These are phyloP conservation scores for Eulemur rufifrons DNA, from an alignment of 2,113 vertebrate genomes.

Conservation along the genomic window DNA sequence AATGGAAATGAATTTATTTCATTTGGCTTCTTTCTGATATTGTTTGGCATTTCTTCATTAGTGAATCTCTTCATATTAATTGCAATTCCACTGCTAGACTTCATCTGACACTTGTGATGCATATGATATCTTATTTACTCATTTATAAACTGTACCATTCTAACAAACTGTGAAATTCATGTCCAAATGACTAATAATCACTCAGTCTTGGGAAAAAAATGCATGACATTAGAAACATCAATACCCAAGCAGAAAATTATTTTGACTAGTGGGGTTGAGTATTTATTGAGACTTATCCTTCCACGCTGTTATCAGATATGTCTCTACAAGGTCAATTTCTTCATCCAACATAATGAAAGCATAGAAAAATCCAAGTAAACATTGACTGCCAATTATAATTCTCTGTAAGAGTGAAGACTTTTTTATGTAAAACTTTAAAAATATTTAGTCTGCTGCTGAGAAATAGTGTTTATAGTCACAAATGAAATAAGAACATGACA, in stretches of 20 bases:
- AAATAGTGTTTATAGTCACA: slow-evolving; percentile 33
- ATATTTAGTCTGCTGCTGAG: slow-evolving; percentile 29
- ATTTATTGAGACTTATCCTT: slow-evolving; percentile 56
- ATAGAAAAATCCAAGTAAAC: not conserved
- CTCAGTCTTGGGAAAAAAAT: slow-evolving; percentile 58
- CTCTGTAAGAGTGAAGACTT: slow-evolving; percentile 10
- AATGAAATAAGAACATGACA: not conserved
- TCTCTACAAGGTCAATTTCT: slow-evolving; percentile 54
- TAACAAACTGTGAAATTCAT: slow-evolving; percentile 44
- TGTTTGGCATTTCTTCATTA: slow-evolving; percentile 57
- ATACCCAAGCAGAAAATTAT: slow-evolving; percentile 60
- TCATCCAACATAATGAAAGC: not conserved
- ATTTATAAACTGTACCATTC: slow-evolving; percentile 51
- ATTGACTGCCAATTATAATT: slow-evolving; percentile 22
- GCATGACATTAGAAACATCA: slow-evolving; percentile 49
- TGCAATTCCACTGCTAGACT: slow-evolving; percentile 34
- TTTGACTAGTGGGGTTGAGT: slow-evolving; percentile 39
- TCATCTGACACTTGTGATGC: slow-evolving; percentile 26
- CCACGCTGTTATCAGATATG: not conserved
- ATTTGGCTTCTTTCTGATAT: slow-evolving; percentile 12
- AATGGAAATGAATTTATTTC: slow-evolving; percentile 28
- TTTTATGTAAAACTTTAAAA: slow-evolving; percentile 49
- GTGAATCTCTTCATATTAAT: slow-evolving; percentile 33
- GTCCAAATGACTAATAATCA: slow-evolving; percentile 54
- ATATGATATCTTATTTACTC: slow-evolving; percentile 68